These are phyloP conservation scores for Rhea pennata DNA, from an alignment of 2,113 vertebrate genomes.

Conservation along the genomic window DNA sequence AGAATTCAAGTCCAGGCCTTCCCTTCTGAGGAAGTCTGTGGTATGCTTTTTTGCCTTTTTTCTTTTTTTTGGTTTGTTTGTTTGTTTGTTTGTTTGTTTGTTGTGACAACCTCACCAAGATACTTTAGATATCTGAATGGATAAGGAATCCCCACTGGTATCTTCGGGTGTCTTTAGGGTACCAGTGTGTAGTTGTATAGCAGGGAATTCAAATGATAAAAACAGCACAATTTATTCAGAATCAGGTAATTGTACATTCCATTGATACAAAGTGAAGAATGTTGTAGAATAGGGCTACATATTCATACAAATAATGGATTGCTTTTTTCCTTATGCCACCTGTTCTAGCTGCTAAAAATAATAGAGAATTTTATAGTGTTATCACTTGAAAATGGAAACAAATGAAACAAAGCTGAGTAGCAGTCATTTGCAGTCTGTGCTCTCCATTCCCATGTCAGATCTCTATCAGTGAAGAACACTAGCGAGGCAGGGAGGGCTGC, in stretches of 20 bases:
- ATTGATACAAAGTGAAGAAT: background rate
- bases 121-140: rapidly evolving
- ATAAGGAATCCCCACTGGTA: no score
- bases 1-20: background rate
- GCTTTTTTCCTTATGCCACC: background rate
- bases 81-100: no score
- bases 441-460: background rate
- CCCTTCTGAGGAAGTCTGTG: background rate
- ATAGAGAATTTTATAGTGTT: background rate
- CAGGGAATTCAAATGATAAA: background rate
- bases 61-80: no score
- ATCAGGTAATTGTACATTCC: background rate
- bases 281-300: background rate
- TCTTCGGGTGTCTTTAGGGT: background rate
- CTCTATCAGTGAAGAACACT: background rate
- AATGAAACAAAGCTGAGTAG: background rate
- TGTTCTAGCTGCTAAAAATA: conserved; percentile 1
- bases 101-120: background rate
- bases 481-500: background rate
- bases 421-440: background rate
- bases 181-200: background rate
- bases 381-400: conserved; percentile 25
- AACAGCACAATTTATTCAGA: background rate
- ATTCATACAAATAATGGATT: conserved; percentile 11
- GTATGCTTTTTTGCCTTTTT: no score